Base-by-base conservation (phyloP, 2,888 invertebrate genomes). In the Oeneis ivallda region DNA sequence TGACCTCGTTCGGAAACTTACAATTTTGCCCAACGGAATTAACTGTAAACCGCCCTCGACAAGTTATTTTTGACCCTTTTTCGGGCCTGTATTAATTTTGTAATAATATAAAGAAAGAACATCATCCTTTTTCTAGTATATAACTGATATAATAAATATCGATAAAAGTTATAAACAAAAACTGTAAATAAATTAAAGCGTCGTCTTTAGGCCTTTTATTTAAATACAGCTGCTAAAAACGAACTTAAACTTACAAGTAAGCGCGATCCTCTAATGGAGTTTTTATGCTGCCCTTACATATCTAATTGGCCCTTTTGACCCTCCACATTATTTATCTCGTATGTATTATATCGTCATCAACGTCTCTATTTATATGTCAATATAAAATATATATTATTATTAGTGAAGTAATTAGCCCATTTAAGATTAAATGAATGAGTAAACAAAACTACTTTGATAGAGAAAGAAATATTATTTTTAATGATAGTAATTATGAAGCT, bases 401-500 rank as follows among this genome's bases (percentile, higher is more conserved):
- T 62, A 64, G 41, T 53, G 17, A 68, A 68, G 43, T 68, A 49
- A 65, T 63, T 61, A 61, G 61, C 61, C 45, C 57, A 66, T 56
- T n/a, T n/a, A n/a, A n/a, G 54, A 66, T 63, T 62, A 58, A 54
- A 66, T 64, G 61, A 61, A 57, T 66, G 57, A 69, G 37, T 67
- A 69, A 69, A 69, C 61, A 69, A 65, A 69, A 65, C 65, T 67
- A 69, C 69, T 63, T 56, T 11, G 52, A 66, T 67, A 69, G 39
- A 64, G 37, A 65, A 61, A 61, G 17, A 62, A 53, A n/a, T n/a
- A n/a, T 60, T 39, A 57, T 61, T 66, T 63, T 60, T 47, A 56
- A 41, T 66, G 59, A 62, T 45, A 37, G 49, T 66, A 66, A n/a
- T 41, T 47, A 57, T 64, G 43, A 54, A 66, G 60, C 61, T 66